phyloP scores from a whole-genome alignment of 1,140 invertebrate genomes.

The Cydia splendana region DNA sequence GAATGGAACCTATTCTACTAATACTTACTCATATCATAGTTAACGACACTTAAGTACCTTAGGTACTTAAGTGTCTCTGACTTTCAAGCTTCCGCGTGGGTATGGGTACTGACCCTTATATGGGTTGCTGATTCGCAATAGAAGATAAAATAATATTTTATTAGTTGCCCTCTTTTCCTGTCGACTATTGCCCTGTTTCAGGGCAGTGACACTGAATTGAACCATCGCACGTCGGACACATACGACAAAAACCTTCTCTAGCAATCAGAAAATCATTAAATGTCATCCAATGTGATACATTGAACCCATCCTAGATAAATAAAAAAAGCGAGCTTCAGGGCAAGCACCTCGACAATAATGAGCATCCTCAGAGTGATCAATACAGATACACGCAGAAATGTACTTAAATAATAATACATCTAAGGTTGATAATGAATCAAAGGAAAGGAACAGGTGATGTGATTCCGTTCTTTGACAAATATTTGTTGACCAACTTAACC shows the following conservation, averaged over 20 bases:
- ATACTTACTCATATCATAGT: no score
- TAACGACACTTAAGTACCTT: no score
- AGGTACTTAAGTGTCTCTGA: no score
- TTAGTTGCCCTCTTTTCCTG: neutral
- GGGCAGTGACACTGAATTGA: neutral
- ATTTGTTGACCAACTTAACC: slow-evolving; percentile 25
- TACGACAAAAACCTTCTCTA: neutral
- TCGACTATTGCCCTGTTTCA: neutral
- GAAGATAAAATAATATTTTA: neutral
- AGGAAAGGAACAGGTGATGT: slow-evolving; percentile 12
- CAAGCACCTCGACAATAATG: slow-evolving; percentile 23
- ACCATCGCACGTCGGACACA: neutral
- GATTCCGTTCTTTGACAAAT: slow-evolving; percentile 28
- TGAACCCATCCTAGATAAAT: slow-evolving; percentile 17
- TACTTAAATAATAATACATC: neutral
- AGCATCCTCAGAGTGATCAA: slow-evolving; percentile 13
- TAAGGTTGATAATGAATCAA: slow-evolving; percentile 24
- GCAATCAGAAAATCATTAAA: neutral
- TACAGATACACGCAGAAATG: neutral
- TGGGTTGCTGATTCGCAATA: neutral
- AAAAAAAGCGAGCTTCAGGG: neutral
- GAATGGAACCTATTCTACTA: no score
- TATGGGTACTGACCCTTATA: no score
- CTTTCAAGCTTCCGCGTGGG: no score
- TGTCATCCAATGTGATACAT: neutral